Conservation (phyloP, 2,888 invertebrate species). For the Linnaemya vulpina region DNA sequence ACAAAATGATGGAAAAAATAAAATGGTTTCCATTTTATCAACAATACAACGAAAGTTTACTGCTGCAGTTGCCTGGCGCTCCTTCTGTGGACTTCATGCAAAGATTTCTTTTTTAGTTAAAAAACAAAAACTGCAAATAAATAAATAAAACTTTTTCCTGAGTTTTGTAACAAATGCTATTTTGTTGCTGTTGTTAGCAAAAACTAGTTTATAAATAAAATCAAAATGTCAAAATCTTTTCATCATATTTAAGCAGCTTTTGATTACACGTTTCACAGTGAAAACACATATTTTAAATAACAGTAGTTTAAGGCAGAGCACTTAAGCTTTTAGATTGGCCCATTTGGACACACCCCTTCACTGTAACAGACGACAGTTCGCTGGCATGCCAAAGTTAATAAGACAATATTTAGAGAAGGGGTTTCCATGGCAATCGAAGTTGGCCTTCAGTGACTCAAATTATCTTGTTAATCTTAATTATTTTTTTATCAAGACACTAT, state of each 20-base stretch:
- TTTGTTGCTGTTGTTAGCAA: slow-evolving; percentile 25
- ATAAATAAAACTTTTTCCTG: slow-evolving; percentile 25
- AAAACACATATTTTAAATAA: not conserved
- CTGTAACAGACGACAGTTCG: not conserved
- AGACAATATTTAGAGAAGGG: too few species aligned
- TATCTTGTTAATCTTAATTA: too few species aligned
- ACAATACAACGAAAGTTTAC: slow-evolving; percentile 18
- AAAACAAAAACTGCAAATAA: not conserved
- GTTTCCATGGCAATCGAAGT: too few species aligned
- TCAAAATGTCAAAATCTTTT: slow-evolving; percentile 53
- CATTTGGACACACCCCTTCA: not conserved
- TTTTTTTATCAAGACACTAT: too few species aligned
- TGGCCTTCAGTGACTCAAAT: too few species aligned
- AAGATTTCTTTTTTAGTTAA: not conserved
- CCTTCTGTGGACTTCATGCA: not conserved
- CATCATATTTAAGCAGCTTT: slow-evolving; percentile 62
- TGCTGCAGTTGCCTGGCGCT: not conserved
- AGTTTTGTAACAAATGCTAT: slow-evolving; percentile 43
- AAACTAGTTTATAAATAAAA: slow-evolving; percentile 24
- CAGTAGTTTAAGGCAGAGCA: not conserved
- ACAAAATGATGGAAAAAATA: slow-evolving; percentile 22
- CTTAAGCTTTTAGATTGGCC: not conserved
- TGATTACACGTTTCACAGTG: slow-evolving; percentile 41
- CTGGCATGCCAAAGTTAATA: too few species aligned
- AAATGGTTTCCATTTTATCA: slow-evolving; percentile 34